These are phyloP conservation scores for Lithodes maja DNA, from an alignment of 2,888 invertebrate species.

Conservation along the genomic window DNA sequence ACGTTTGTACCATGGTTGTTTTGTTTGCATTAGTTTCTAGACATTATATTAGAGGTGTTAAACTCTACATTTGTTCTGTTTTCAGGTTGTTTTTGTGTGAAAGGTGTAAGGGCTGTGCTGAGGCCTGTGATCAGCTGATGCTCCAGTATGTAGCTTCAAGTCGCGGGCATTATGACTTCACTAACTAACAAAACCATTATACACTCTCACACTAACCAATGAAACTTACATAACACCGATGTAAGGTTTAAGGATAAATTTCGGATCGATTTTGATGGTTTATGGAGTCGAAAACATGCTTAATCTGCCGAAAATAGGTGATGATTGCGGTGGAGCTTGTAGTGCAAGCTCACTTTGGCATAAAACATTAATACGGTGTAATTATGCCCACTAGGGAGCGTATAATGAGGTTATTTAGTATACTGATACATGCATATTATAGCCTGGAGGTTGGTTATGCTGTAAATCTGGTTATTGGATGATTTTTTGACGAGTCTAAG, in stretches of 20 bases:
- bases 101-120: slow-evolving; percentile 23
- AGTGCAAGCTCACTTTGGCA: background rate
- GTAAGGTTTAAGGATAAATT: background rate
- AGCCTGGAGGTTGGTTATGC: background rate
- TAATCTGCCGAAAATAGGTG: background rate
- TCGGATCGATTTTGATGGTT: background rate
- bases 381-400: background rate
- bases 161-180: slow-evolving; percentile 50
- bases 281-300: background rate
- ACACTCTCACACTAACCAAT: background rate
- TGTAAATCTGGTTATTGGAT: background rate
- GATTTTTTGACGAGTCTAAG: background rate
- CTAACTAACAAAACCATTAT: background rate
- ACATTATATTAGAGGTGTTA: background rate
- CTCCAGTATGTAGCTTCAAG: background rate
- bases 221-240: background rate
- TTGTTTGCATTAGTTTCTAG: slow-evolving; percentile 16
- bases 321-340: background rate
- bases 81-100: slow-evolving; percentile 37
- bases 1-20: slow-evolving; percentile 11
- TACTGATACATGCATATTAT: background rate
- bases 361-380: background rate
- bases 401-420: background rate
- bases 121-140: slow-evolving; percentile 51
- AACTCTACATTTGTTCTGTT: background rate